Evolutionary conservation across 2,113 vertebrate species (phyloP).

Genomic region (Pterocles gutturalis): DNA sequence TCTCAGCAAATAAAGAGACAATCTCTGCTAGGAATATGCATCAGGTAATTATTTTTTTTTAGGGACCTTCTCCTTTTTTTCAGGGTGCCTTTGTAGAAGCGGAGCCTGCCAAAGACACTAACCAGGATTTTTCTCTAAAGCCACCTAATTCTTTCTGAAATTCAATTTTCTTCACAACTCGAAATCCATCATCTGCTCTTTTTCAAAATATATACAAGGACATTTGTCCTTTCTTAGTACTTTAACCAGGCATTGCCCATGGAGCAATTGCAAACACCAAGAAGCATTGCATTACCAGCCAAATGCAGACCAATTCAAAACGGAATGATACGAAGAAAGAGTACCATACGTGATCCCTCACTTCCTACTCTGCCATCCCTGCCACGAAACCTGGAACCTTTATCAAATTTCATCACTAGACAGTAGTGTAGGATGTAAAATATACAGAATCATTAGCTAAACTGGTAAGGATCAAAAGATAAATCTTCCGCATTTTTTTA

Average conservation of each 20-base stretch:
- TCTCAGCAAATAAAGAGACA: constrained; percentile 26
- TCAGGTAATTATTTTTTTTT: constrained; percentile 34
- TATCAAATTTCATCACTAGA: background rate
- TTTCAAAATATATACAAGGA: background rate
- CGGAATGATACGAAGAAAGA: background rate
- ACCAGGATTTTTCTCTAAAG: constrained; percentile 38
- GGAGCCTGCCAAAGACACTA: background rate
- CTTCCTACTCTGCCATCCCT: background rate
- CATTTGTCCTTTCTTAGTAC: background rate
- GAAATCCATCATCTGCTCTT: background rate
- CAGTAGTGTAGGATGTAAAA: background rate
- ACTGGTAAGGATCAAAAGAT: background rate
- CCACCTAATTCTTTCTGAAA: background rate
- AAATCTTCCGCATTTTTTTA: background rate
- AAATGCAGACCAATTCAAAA: background rate
- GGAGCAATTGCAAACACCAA: background rate
- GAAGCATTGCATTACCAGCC: background rate
- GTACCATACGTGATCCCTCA: background rate
- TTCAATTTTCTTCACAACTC: background rate
- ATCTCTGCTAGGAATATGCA: constrained; percentile 3
- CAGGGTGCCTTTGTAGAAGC: background rate
- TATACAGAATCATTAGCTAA: background rate
- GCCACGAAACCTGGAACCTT: background rate
- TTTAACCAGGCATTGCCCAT: background rate
- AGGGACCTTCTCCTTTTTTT: background rate